phyloP scores from a whole-genome alignment of 2,888 invertebrate species.

The Choristoneura rosaceana region DNA sequence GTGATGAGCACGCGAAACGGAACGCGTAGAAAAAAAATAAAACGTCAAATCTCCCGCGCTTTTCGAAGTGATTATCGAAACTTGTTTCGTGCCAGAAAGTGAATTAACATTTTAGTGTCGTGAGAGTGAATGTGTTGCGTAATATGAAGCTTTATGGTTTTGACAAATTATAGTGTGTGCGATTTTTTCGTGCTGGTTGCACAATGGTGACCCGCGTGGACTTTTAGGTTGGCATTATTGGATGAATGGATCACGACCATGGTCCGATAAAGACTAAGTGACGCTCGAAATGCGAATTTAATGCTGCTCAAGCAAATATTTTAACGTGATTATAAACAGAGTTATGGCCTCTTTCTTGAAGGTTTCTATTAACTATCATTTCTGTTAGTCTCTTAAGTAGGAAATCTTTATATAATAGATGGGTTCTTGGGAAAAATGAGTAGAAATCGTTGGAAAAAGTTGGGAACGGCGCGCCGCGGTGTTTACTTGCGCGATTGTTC shows the following conservation, averaged over 20 bases:
- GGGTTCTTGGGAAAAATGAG: conserved; percentile 55
- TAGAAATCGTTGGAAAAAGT: conserved; percentile 67
- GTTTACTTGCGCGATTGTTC: conserved; percentile 59
- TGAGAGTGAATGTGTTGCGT: conserved; percentile 82
- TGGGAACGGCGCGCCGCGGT: conserved; percentile 54
- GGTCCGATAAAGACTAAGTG: conserved; percentile 15
- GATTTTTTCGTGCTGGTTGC: conserved; percentile 43
- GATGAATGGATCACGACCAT: conserved; percentile 19
- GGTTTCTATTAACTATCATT: conserved; percentile 46
- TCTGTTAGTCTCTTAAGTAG: conserved; percentile 50
- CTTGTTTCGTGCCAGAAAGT: conserved; percentile 78
- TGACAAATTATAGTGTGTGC: conserved; percentile 48
- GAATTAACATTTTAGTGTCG: conserved; percentile 74
- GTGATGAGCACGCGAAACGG: conserved; percentile 58
- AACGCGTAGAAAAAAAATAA: conserved; percentile 56
- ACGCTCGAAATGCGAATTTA: conserved; percentile 27
- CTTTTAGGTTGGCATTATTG: conserved; percentile 42
- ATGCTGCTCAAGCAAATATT: conserved; percentile 23
- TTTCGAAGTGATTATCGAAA: conserved; percentile 59
- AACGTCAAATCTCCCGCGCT: conserved; percentile 65
- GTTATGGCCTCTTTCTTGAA: conserved; percentile 54
- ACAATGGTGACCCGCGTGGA: conserved; percentile 44
- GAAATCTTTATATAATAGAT: conserved; percentile 56
- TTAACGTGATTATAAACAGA: conserved; percentile 37
- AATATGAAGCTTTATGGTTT: conserved; percentile 64